These are phyloP conservation scores for Drosophila mojavensis DNA, from an alignment of 1,140 invertebrate species.

Conservation along the genomic window DNA sequence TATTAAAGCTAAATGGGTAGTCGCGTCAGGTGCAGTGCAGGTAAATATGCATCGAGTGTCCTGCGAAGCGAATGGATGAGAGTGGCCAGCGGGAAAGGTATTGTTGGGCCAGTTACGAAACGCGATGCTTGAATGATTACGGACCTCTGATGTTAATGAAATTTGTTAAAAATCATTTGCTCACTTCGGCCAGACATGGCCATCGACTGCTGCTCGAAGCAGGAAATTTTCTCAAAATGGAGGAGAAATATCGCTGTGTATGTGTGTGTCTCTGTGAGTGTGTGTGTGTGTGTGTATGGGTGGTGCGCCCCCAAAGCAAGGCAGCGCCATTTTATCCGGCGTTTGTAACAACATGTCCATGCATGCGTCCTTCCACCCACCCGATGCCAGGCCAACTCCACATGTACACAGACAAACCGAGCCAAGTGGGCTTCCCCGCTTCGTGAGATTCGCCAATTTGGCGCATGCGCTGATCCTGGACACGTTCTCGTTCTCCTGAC, in stretches of 20 bases:
- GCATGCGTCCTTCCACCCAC: slow-evolving; percentile 41
- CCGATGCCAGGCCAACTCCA: slow-evolving; percentile 12
- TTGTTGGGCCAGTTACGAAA: slow-evolving; percentile 67
- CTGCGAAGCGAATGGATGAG: slow-evolving; percentile 36
- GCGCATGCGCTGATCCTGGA: slow-evolving; percentile 38
- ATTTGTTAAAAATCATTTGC: slow-evolving; percentile 83
- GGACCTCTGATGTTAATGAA: slow-evolving; percentile 83
- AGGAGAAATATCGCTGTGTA: slow-evolving; percentile 59
- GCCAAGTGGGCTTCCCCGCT: slow-evolving; percentile 38
- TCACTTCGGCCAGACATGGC: slow-evolving; percentile 49
- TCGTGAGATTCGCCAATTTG: slow-evolving; percentile 43
- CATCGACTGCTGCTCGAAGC: slow-evolving; percentile 36
- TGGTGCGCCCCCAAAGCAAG: slow-evolving; percentile 15
- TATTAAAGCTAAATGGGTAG: not conserved
- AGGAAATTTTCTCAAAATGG: slow-evolving; percentile 78
- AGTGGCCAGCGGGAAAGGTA: slow-evolving; percentile 39
- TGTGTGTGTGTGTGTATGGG: slow-evolving; percentile 23
- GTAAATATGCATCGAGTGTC: slow-evolving; percentile 31
- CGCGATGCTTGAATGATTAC: slow-evolving; percentile 84
- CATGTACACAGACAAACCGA: slow-evolving; percentile 6
- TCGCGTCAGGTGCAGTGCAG: slow-evolving; percentile 25
- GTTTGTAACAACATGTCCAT: slow-evolving; percentile 28
- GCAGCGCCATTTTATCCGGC: slow-evolving; percentile 47
- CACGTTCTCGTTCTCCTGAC: not conserved
- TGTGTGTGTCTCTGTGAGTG: slow-evolving; percentile 5